These are phyloP conservation scores for Tupiocoris notatus DNA, from an alignment of 2,888 invertebrate species.

Conservation along the genomic window DNA sequence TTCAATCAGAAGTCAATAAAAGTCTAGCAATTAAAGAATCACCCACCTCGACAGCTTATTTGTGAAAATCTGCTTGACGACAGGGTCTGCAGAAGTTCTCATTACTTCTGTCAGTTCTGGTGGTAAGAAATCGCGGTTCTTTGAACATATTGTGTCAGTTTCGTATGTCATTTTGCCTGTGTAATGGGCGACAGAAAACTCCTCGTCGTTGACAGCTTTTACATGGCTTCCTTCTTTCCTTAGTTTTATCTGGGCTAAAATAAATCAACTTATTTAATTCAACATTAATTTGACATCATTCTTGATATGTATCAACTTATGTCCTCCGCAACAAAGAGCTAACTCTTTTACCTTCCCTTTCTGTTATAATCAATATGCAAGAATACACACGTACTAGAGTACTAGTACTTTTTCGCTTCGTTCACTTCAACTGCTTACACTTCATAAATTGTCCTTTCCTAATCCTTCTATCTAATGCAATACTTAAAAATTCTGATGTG, in stretches of 20 bases:
- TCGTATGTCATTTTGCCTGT: conserved; percentile 86
- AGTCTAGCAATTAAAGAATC: too few species aligned
- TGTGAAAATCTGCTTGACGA: conserved; percentile 75
- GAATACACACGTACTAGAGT: too few species aligned
- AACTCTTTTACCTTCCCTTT: too few species aligned
- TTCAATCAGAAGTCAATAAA: too few species aligned
- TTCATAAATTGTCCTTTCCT: too few species aligned
- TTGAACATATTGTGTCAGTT: conserved; percentile 77
- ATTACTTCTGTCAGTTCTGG: conserved; percentile 86
- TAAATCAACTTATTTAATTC: neutral
- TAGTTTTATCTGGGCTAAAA: conserved; percentile 44
- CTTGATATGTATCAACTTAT: neutral
- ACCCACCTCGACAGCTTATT: conserved; percentile 71
- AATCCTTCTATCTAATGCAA: too few species aligned
- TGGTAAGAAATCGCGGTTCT: conserved; percentile 87
- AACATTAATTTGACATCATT: too few species aligned
- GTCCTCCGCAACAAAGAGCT: too few species aligned
- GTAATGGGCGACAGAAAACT: conserved; percentile 85
- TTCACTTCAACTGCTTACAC: too few species aligned
- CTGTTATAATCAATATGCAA: too few species aligned
- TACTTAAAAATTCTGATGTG: too few species aligned
- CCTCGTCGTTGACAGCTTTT: conserved; percentile 60
- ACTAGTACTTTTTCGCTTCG: too few species aligned
- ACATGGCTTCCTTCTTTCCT: conserved; percentile 50
- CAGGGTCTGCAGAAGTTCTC: conserved; percentile 68